These are phyloP conservation scores for Hofmannophila pseudospretella DNA, from an alignment of 2,888 invertebrate genomes.

Conservation along the genomic window DNA sequence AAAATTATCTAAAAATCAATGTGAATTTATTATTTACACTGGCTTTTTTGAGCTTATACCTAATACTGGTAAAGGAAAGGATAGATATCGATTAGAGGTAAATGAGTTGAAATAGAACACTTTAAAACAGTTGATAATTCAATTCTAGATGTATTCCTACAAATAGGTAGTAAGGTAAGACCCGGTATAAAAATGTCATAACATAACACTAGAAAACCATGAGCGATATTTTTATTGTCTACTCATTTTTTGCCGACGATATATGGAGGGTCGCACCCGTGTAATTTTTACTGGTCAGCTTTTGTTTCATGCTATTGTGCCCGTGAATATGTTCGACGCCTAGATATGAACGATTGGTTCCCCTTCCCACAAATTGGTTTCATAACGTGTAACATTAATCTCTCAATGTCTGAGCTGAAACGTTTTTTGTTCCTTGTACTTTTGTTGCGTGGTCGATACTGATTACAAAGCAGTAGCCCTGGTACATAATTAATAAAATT, in stretches of 20 bases:
- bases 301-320: conserved; percentile 1
- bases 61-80: too few species aligned
- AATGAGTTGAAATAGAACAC: too few species aligned
- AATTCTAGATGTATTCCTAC: too few species aligned
- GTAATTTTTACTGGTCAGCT: conserved; percentile 3
- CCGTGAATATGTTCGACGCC: not conserved
- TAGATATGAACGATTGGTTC: conserved; percentile 7
- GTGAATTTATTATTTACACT: too few species aligned
- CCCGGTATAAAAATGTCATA: too few species aligned
- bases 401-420: conserved; percentile 8
- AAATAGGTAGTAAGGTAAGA: too few species aligned
- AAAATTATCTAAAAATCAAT: too few species aligned
- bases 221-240: not conserved
- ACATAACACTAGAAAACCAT: not conserved
- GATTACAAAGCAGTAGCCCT: conserved; percentile 5
- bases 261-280: not conserved
- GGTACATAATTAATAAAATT: too few species aligned
- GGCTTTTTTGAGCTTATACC: too few species aligned
- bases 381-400: conserved; percentile 13
- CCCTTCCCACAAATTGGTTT: conserved; percentile 3
- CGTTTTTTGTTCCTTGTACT: conserved; percentile 2
- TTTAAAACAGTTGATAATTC: too few species aligned
- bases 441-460: conserved; percentile 1
- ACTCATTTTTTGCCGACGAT: not conserved
- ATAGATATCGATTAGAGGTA: too few species aligned